These are phyloP conservation scores for Coregonus ussuriensis DNA, from an alignment of 2,797 vertebrate genomes.

Conservation along the genomic window DNA sequence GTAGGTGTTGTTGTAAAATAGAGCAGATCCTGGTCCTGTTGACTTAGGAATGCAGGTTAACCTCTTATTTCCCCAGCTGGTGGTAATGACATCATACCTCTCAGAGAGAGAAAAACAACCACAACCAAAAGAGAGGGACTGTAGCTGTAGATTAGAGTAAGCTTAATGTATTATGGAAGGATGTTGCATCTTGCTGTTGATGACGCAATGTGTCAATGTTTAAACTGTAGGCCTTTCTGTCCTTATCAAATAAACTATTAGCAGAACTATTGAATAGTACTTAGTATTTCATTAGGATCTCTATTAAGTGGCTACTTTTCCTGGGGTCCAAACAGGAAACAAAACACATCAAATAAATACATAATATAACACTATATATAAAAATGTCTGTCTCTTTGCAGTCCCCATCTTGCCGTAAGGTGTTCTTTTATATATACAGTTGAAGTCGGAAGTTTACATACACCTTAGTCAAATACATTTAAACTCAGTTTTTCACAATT, in stretches of 20 bases:
- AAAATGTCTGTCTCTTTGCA: no score
- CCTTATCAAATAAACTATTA: neutral
- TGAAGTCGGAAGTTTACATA: no score
- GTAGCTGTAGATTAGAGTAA: conserved; percentile 21
- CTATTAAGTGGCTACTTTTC: no score
- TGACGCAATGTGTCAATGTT: neutral
- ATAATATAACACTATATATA: no score
- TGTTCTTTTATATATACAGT: no score
- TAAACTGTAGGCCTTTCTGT: neutral
- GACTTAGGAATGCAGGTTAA: conserved; percentile 58
- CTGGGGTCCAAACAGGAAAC: no score
- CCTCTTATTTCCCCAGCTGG: conserved; percentile 58
- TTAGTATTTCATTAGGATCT: no score
- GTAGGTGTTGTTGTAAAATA: conserved; percentile 16
- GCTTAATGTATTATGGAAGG: neutral
- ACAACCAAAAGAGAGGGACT: conserved; percentile 12
- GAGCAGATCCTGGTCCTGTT: conserved; percentile 37
- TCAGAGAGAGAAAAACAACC: conserved; percentile 10
- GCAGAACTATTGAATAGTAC: neutral
- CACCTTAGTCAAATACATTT: no score
- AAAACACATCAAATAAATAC: no score
- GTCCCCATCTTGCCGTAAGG: no score
- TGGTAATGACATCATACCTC: conserved; percentile 56
- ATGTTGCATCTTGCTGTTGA: neutral
- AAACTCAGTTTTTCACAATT: no score